Base-by-base conservation (phyloP, 2,888 invertebrate genomes). In the Ophraella communa region DNA sequence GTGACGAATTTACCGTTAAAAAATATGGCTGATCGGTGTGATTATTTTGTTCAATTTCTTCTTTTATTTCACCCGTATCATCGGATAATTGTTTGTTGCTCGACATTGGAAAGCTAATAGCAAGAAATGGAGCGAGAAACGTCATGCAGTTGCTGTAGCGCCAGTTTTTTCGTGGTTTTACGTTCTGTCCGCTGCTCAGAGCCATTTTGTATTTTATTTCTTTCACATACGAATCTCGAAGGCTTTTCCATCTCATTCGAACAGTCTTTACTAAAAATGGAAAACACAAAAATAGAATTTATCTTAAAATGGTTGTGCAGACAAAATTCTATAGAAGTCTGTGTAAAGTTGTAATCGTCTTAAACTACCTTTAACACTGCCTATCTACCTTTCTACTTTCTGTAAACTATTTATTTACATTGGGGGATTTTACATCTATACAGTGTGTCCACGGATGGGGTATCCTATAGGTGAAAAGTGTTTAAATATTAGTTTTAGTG, bases 161-260 rank as follows among this genome's bases (percentile, higher is more conserved):
- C 68, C 69, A 71, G 27, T 68, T 64, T 33, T 61, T 62, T 30
- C 62, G 54, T 20, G 66, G 67, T 47, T 64, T 67, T 14, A 64
- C 54, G 27, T 57, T 60, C 18, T 63, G 57, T 4, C 64, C 65
- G 23, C 61, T 63, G 58, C 62, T 62, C n/a, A 66, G 39, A 11
- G 66, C 66, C 51, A 64, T 69, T 53, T 64, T 64, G 61, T 66
- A 53, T 53, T 67, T 66, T 18, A 64, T 69, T 39, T 70, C 70
- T 42, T 70, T 71, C 7, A 71, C 70, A 45, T 66, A 71, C 4
- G 70, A 64, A 62, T 72, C 72, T 20, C 72, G 64, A 10, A 72
- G 57, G 54, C 70, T 72, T 55, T 72, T 72, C 72, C 72, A 72
- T 33, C 72, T 54, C 58, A 58, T 67, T 4, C 62, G 59, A 8